Conservation (phyloP, 2,797 vertebrate species). For the Catharus ustulatus region DNA sequence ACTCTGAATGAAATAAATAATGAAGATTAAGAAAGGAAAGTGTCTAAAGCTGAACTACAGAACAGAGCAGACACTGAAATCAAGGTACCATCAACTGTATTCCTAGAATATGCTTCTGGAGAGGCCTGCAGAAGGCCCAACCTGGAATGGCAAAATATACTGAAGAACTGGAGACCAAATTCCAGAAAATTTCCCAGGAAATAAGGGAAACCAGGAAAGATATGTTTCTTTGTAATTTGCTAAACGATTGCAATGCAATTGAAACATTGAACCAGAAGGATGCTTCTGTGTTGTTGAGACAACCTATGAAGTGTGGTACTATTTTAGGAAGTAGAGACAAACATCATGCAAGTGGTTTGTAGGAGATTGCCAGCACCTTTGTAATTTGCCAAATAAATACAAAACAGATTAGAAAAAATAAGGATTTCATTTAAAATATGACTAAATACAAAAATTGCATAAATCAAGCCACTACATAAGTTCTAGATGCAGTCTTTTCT, state of each 20-base stretch:
- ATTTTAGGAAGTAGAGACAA: neutral
- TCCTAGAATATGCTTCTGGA: neutral
- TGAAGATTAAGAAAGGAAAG: neutral
- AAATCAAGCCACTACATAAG: neutral
- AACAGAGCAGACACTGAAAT: neutral
- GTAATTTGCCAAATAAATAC: neutral
- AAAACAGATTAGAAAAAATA: conserved; percentile 1
- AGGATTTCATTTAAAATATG: neutral
- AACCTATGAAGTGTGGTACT: neutral
- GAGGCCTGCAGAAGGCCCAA: neutral
- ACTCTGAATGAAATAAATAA: neutral
- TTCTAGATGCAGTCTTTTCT: neutral
- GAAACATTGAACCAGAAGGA: neutral
- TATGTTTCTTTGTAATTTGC: neutral
- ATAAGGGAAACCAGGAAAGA: neutral
- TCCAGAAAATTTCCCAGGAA: neutral
- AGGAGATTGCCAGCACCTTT: neutral
- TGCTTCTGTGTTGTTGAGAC: neutral
- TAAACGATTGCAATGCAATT: neutral
- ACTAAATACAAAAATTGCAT: neutral
- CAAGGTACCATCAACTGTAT: rapidly evolving
- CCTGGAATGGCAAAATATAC: neutral
- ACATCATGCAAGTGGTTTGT: neutral
- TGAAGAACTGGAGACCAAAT: neutral
- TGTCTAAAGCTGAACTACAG: neutral